Evolutionary conservation across 1,140 invertebrate genomes (phyloP).

Genomic region (Cephus cinctus): DNA sequence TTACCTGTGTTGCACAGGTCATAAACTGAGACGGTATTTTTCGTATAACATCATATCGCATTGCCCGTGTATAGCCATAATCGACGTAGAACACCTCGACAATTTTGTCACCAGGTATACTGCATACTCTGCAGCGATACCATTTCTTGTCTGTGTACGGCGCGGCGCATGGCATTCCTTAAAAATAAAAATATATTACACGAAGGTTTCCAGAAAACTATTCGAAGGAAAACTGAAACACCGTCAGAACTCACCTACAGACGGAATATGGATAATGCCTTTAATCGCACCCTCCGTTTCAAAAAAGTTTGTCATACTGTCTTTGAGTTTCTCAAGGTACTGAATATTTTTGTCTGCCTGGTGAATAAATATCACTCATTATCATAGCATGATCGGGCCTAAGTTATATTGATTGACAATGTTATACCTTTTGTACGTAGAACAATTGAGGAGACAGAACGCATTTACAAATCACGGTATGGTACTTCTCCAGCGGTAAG

Average conservation of each 20-base stretch:
- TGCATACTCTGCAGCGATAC: slow-evolving; percentile 49
- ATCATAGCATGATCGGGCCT: not conserved
- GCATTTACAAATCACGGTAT: slow-evolving; percentile 26
- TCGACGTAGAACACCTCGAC: slow-evolving; percentile 57
- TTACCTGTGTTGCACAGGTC: slow-evolving; percentile 36
- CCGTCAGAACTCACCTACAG: slow-evolving; percentile 17
- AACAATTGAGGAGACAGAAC: slow-evolving; percentile 40
- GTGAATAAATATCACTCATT: not conserved
- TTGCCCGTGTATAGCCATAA: slow-evolving; percentile 43
- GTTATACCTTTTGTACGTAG: slow-evolving; percentile 46
- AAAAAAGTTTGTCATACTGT: not conserved
- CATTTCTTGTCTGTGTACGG: slow-evolving; percentile 44
- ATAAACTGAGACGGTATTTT: slow-evolving; percentile 33
- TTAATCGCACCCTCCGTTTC: slow-evolving; percentile 3
- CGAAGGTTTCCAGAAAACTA: too few species aligned
- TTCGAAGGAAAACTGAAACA: not conserved
- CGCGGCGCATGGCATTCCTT: slow-evolving; percentile 55
- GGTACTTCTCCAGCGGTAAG: slow-evolving; percentile 17
- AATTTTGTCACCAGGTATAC: slow-evolving; percentile 36
- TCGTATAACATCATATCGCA: slow-evolving; percentile 37
- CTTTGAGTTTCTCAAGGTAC: not conserved
- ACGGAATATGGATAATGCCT: slow-evolving; percentile 14
- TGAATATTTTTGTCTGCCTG: not conserved
- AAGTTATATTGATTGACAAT: too few species aligned
- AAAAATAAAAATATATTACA: slow-evolving; percentile 17